Conservation (phyloP, 2,888 invertebrate species). For the Steinernema carpocapsae region DNA sequence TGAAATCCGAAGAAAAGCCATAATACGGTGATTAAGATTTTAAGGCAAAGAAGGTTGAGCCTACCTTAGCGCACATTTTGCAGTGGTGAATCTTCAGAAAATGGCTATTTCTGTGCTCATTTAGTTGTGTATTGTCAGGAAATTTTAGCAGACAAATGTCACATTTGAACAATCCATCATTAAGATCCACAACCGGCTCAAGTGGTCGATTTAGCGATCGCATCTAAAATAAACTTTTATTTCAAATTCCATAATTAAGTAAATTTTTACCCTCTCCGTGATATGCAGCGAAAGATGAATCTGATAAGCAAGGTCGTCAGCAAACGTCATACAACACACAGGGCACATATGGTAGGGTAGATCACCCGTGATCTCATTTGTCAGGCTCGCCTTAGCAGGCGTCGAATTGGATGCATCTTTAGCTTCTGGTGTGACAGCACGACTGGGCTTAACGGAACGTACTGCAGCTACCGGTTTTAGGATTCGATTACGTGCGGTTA, state of each 20-base stretch:
- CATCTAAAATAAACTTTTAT: neutral
- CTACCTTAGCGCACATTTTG: conserved; percentile 40
- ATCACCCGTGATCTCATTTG: conserved; percentile 36
- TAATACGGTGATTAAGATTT: neutral
- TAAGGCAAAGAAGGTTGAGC: neutral
- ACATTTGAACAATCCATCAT: neutral
- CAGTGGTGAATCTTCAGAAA: conserved; percentile 41
- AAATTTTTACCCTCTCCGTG: neutral
- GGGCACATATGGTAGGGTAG: conserved; percentile 53
- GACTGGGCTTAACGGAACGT: neutral
- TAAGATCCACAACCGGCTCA: conserved; percentile 1
- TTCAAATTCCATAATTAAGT: neutral
- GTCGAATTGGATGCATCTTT: neutral
- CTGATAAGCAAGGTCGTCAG: conserved; percentile 41
- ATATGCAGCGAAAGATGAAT: conserved; percentile 41
- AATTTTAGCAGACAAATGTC: conserved; percentile 4
- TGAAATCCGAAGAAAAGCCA: neutral
- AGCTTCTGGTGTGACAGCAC: neutral
- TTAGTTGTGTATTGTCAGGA: conserved; percentile 33
- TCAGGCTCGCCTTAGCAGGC: neutral
- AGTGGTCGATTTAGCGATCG: neutral
- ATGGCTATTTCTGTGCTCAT: conserved; percentile 47
- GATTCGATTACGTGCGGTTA: neutral
- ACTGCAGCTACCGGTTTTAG: neutral
- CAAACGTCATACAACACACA: conserved; percentile 52